A percentile compares a stretch with the other conserved stretches of the same genome.
These are phyloP conservation scores for Todiramphus chloris DNA, from an alignment of 2,113 vertebrate species.

Conservation along the genomic window DNA sequence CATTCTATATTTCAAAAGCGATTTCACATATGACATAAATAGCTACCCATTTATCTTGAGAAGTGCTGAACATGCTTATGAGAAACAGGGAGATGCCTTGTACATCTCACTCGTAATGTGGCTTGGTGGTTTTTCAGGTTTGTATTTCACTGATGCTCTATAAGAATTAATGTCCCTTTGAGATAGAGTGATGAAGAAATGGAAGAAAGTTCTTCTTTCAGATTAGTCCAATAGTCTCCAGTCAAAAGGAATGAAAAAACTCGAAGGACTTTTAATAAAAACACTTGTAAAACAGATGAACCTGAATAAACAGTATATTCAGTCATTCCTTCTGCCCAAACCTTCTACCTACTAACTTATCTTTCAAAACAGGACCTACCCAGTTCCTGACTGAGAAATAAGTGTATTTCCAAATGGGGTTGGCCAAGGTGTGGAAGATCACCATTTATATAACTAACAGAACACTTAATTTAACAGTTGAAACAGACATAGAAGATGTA, in stretches of 20 bases:
- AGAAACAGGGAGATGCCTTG: not conserved
- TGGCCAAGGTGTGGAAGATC: not conserved
- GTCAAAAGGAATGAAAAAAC: not conserved
- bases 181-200: not conserved
- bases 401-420: not conserved
- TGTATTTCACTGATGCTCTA: accelerated
- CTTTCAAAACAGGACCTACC: not conserved
- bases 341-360: not conserved
- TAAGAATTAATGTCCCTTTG: not conserved
- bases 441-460: not conserved
- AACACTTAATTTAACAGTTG: not conserved
- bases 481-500: not conserved
- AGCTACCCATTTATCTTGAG: not conserved
- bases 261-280: not conserved
- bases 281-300: not conserved
- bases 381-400: not conserved
- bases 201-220: not conserved
- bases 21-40: not conserved
- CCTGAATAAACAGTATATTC: not conserved
- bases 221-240: not conserved
- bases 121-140: not conserved
- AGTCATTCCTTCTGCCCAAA: not conserved
- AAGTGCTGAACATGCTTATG: not conserved
- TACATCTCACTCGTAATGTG: accelerated
- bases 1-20: not conserved